These are phyloP conservation scores for Microctonus hyperodae DNA, from an alignment of 2,888 invertebrate genomes.

Conservation along the genomic window DNA sequence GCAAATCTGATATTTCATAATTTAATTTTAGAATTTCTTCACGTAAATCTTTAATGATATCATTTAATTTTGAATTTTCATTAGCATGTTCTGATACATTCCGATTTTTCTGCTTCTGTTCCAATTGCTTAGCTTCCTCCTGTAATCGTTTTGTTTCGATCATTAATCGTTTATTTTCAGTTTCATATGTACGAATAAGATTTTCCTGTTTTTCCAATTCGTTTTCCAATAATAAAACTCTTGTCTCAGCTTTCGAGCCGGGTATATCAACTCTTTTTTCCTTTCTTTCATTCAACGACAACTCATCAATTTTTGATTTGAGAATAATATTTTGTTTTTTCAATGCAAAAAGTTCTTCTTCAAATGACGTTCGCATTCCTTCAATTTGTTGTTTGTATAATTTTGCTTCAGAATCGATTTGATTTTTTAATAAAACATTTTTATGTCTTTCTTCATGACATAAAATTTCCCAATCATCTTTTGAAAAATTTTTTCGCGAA, in stretches of 20 bases:
- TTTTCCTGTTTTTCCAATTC: slow-evolving; percentile 57
- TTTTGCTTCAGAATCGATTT: slow-evolving; percentile 55
- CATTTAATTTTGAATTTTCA: slow-evolving; percentile 48
- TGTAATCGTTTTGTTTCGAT: slow-evolving; percentile 53
- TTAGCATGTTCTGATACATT: slow-evolving; percentile 34
- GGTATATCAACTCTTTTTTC: slow-evolving; percentile 32
- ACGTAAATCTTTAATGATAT: slow-evolving; percentile 54
- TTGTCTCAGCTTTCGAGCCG: slow-evolving; percentile 44
- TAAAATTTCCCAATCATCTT: slow-evolving; percentile 51
- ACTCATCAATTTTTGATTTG: slow-evolving; percentile 56
- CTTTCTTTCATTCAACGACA: slow-evolving; percentile 46
- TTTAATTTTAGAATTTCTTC: slow-evolving; percentile 54
- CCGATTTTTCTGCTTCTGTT: slow-evolving; percentile 45
- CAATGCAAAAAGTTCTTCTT: slow-evolving; percentile 55
- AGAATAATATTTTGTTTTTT: slow-evolving; percentile 59
- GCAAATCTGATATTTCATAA: slow-evolving; percentile 52
- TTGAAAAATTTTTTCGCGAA: slow-evolving; percentile 42
- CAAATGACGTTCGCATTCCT: slow-evolving; percentile 53
- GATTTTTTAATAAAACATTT: slow-evolving; percentile 51
- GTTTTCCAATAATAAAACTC: slow-evolving; percentile 48
- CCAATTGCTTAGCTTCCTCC: slow-evolving; percentile 49
- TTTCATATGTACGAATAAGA: slow-evolving; percentile 56
- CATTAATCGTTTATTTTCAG: slow-evolving; percentile 57
- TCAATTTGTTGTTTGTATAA: slow-evolving; percentile 56
- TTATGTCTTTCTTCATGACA: slow-evolving; percentile 57